Conservation (phyloP, 2,113 vertebrate genomes). For the Panthera uncia region DNA sequence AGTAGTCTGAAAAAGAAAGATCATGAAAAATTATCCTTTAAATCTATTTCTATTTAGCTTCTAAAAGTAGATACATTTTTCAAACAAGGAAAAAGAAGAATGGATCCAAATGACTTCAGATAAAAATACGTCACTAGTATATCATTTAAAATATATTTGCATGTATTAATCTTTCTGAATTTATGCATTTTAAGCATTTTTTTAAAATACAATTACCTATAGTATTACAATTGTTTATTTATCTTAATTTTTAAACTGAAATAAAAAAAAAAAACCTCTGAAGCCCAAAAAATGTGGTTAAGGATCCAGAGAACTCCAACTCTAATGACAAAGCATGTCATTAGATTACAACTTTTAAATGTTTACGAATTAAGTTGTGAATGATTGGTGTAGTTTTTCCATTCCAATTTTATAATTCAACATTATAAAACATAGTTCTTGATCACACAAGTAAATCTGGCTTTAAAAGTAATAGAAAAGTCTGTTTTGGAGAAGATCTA, state of each 20-base stretch:
- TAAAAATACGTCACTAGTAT: not conserved
- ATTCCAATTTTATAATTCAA: not conserved
- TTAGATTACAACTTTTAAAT: not conserved
- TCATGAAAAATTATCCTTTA: not conserved
- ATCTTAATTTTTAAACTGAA: slow-evolving; percentile 5
- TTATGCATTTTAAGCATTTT: not conserved
- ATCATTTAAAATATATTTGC: not conserved
- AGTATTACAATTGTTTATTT: not conserved
- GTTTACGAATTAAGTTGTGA: not conserved
- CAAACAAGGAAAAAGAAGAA: not conserved
- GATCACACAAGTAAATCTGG: not conserved
- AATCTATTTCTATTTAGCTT: not conserved
- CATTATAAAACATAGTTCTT: not conserved
- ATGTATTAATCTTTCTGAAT: not conserved
- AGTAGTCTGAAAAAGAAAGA: not conserved
- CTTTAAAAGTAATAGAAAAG: not conserved
- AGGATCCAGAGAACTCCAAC: not conserved
- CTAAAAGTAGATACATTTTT: not conserved
- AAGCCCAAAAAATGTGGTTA: not conserved
- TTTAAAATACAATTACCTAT: not conserved
- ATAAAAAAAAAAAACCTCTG: not conserved
- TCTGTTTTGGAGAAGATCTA: not conserved
- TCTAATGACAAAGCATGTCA: not conserved
- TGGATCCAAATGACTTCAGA: not conserved
- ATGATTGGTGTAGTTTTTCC: not conserved